Conservation (phyloP, 35 echinoderm and acorn worm species). For the Diadema setosum region DNA sequence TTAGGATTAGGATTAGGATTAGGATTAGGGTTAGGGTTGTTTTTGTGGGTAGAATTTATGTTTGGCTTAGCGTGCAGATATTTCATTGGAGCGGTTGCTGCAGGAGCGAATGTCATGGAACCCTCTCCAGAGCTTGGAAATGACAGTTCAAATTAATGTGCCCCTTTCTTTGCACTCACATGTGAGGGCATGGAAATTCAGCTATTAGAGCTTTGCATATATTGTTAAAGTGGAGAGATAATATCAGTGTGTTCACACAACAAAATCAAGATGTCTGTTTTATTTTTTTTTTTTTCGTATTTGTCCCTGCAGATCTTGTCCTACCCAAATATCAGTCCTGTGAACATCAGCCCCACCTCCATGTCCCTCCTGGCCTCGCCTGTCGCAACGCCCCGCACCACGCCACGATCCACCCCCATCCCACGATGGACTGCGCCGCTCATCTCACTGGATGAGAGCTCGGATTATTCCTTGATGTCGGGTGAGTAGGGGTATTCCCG, state of each 20-base stretch:
- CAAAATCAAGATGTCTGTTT: background rate
- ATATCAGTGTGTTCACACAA: background rate
- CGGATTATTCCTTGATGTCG: constrained; percentile 91
- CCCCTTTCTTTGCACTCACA: too few relatives aligned
- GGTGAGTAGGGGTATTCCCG: constrained; percentile 46
- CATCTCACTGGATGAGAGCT: constrained; percentile 91
- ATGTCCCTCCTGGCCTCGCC: constrained; percentile 90
- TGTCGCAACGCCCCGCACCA: constrained; percentile 88
- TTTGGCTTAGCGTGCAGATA: too few relatives aligned
- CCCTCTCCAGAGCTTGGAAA: too few relatives aligned
- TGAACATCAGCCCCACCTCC: constrained; percentile 93
- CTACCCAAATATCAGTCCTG: constrained; percentile 86
- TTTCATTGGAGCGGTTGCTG: too few relatives aligned
- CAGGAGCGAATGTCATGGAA: too few relatives aligned
- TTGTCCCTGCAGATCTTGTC: constrained; percentile 65
- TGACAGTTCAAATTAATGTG: too few relatives aligned
- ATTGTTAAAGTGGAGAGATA: background rate
- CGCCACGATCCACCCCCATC: constrained; percentile 94
- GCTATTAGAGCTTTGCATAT: too few relatives aligned
- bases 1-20: too few relatives aligned
- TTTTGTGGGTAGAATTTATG: too few relatives aligned
- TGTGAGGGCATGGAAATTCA: too few relatives aligned
- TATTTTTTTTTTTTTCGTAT: background rate
- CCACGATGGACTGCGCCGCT: constrained; percentile 92
- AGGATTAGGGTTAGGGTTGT: too few relatives aligned